Evolutionary conservation across 2,797 vertebrate species (phyloP).

Genomic region (Florisuga fusca): DNA sequence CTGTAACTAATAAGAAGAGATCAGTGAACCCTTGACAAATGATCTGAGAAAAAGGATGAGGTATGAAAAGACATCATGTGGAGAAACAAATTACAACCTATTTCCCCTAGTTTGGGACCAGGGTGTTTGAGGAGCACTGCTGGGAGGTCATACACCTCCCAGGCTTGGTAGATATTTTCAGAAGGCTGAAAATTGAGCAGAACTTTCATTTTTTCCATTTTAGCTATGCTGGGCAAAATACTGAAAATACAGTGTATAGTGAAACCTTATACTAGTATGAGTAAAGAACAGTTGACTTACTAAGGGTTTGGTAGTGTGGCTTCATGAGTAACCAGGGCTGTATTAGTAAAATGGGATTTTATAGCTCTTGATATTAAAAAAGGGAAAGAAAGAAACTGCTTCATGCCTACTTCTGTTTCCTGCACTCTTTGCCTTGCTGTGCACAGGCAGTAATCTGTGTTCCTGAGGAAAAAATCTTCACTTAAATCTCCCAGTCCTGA

Average conservation of each 20-base stretch:
- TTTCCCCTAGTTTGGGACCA: slow-evolving; percentile 36
- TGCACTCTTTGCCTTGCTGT: neutral
- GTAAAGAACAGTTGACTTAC: neutral
- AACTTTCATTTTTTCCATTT: neutral
- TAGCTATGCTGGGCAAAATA: neutral
- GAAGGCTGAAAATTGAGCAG: slow-evolving; percentile 11
- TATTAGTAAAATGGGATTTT: neutral
- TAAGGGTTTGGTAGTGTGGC: neutral
- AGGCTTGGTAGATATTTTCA: neutral
- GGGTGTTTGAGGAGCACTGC: slow-evolving; percentile 46
- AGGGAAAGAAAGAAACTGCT: neutral
- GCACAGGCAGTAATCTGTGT: neutral
- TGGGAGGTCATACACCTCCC: slow-evolving; percentile 35
- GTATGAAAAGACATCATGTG: slow-evolving; percentile 60
- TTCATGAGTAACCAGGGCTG: neutral
- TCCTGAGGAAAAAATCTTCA: neutral
- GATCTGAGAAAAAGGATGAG: slow-evolving; percentile 73
- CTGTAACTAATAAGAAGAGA: slow-evolving; percentile 70
- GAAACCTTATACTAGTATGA: neutral
- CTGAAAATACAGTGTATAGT: neutral
- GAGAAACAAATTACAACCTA: slow-evolving; percentile 61
- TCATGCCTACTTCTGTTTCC: neutral
- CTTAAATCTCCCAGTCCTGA: neutral
- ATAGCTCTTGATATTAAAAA: neutral
- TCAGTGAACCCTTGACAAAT: slow-evolving; percentile 67